Evolutionary conservation across 2,797 vertebrate genomes (phyloP), one percentile per base, ranked within the genome.

Genomic region (Sarcoramphus papa): DNA sequence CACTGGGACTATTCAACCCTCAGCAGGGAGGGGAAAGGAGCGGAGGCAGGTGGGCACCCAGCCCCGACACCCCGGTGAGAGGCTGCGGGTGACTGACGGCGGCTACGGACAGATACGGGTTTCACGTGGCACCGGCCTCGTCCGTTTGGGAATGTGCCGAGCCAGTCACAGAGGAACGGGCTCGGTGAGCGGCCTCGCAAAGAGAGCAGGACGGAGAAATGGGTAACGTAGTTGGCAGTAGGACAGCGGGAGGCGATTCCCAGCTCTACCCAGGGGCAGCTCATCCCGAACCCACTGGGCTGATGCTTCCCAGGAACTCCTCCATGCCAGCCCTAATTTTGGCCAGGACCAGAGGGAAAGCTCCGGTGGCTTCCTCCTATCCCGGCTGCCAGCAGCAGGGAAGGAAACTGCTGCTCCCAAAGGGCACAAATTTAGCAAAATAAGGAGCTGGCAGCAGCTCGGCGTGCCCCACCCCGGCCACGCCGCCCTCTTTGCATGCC

Each of bases 211-310:
- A 60, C 0, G 4, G 64, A 1, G 4, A 74, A 81, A 60, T 0
- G 28, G 80, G 51, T 6, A 22, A 24, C 0, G 1, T 9, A 50
- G 53, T 25, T 6, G 27, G n/a, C 0, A 1, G 40, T 3, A 2
- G 41, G 23, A 40, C 19, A 54, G n/a, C 0, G 3, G 81, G 84
- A 59, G 9, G 47, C 1, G 6, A 88, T 74, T 63, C 48, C 60
- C 80, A 48, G 75, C 57, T 50, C 50, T 18, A 5, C 15, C 12
- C 24, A 0, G 0, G n/a, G 16, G 11, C 64, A 48, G 11, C 84
- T 15, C 77, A 27, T 33, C 54, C 73, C 28, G 0, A 40, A 24
- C 11, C 25, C 25, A 6, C 20, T 0, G 13, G 33, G 43, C 18
- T 53, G 23, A 37, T 6, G 19, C 40, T 63, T 48, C 33, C 31